These are phyloP conservation scores for Pocillopora verrucosa DNA, from an alignment of 64 coral and sea anemone genomes.

Conservation along the genomic window DNA sequence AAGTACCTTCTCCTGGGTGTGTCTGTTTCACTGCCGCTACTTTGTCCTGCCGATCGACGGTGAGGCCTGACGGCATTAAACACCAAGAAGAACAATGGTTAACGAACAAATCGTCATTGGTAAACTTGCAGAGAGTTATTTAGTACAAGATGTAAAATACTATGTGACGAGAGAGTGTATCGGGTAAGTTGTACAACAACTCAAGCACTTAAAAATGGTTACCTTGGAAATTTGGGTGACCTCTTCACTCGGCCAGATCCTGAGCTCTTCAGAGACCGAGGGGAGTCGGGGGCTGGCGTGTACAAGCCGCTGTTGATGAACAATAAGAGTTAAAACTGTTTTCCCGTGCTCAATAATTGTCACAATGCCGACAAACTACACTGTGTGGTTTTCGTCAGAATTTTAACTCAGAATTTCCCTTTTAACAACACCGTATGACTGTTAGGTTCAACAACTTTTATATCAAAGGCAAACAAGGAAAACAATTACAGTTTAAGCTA, in stretches of 20 bases:
- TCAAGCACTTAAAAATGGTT: neutral
- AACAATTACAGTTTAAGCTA: too few relatives aligned
- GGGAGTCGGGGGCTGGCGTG: conserved; percentile 74
- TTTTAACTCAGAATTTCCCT: too few relatives aligned
- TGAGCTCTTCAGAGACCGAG: conserved; percentile 57
- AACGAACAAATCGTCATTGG: neutral
- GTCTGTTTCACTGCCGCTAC: conserved; percentile 95
- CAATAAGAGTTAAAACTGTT: neutral
- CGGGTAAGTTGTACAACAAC: too few relatives aligned
- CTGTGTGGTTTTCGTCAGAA: too few relatives aligned
- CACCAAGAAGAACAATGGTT: neutral
- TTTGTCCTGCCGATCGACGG: conserved; percentile 72
- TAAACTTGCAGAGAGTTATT: neutral
- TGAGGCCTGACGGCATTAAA: conserved; percentile 46
- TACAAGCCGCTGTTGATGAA: conserved; percentile 75
- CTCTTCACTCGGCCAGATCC: conserved; percentile 56
- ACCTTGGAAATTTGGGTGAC: conserved; percentile 89
- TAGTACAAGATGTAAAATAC: neutral
- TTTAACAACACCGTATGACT: too few relatives aligned
- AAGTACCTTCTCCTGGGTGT: conserved; percentile 77
- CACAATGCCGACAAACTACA: too few relatives aligned
- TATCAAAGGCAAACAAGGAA: neutral
- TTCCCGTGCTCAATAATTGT: neutral
- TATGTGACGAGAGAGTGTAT: too few relatives aligned
- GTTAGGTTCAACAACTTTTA: neutral